Evolutionary conservation across 2,113 vertebrate species (phyloP).

Genomic region (Pseudopipra pipra): DNA sequence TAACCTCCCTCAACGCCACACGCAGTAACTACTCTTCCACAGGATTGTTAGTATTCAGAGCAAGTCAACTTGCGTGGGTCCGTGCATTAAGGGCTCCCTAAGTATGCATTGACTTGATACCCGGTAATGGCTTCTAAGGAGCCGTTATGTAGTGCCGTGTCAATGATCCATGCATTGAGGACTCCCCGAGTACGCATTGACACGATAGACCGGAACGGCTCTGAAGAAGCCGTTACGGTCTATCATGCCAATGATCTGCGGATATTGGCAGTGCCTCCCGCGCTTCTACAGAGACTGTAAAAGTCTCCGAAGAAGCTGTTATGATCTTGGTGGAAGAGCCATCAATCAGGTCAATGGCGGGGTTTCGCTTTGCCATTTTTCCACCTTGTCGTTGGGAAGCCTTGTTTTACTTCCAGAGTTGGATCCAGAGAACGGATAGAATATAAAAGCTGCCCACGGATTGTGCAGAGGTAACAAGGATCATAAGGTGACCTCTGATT

Average conservation of each 20-base stretch:
- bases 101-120: constrained; percentile 85
- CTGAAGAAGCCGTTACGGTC: constrained; percentile 80
- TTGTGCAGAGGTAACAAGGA: not conserved
- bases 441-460: not conserved
- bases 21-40: constrained; percentile 74
- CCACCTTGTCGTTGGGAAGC: not conserved
- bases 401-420: not conserved
- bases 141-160: constrained; percentile 81
- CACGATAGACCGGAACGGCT: constrained; percentile 79
- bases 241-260: constrained; percentile 81
- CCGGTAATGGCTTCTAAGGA: constrained; percentile 83
- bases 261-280: constrained; percentile 79
- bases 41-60: constrained; percentile 79
- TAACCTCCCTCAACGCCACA: constrained; percentile 13
- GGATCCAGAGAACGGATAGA: not conserved
- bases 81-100: constrained; percentile 78
- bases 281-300: constrained; percentile 66
- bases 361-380: constrained; percentile 29
- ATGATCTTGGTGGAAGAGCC: constrained; percentile 52
- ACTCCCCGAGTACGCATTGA: constrained; percentile 82
- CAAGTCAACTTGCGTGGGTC: constrained; percentile 75
- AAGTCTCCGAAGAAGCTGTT: constrained; percentile 71
- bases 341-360: not conserved
- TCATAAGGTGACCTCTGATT: not conserved
- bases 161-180: constrained; percentile 83